phyloP scores from a whole-genome alignment of 2,113 vertebrate species.

The Gopherus flavomarginatus region DNA sequence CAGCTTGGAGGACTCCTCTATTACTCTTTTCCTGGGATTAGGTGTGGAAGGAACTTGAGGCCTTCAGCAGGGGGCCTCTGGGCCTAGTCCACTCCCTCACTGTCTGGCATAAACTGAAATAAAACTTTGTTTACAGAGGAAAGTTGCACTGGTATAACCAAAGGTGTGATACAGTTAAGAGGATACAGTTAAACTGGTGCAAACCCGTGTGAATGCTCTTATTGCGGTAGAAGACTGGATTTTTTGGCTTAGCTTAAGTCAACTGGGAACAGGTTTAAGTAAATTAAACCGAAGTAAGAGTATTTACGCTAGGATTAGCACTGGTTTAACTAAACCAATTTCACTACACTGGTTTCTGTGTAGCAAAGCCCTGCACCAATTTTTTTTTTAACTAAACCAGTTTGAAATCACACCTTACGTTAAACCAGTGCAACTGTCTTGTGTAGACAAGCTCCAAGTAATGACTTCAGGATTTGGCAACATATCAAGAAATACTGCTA shows the following conservation, averaged over 20 bases:
- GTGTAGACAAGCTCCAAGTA: not conserved
- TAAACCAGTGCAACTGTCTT: not conserved
- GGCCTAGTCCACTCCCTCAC: too few species aligned
- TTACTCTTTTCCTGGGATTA: too few species aligned
- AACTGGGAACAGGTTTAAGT: not conserved
- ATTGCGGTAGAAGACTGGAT: not conserved
- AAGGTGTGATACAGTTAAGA: not conserved
- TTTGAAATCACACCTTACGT: not conserved
- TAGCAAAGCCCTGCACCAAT: not conserved
- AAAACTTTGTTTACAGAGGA: not conserved
- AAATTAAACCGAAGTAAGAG: not conserved
- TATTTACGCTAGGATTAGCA: not conserved
- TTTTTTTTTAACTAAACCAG: too few species aligned
- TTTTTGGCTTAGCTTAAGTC: not conserved
- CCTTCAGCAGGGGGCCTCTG: too few species aligned
- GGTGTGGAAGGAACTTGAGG: too few species aligned
- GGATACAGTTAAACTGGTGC: not conserved
- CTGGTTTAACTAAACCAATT: not conserved
- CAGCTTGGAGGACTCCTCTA: too few species aligned
- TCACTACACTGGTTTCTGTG: not conserved
- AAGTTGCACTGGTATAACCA: not conserved
- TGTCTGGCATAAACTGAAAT: not conserved
- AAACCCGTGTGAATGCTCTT: not conserved
- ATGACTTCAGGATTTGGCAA: not conserved
- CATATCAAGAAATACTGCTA: not conserved